Conservation (phyloP, 2,888 invertebrate species). For the Phyto melanocephala region DNA sequence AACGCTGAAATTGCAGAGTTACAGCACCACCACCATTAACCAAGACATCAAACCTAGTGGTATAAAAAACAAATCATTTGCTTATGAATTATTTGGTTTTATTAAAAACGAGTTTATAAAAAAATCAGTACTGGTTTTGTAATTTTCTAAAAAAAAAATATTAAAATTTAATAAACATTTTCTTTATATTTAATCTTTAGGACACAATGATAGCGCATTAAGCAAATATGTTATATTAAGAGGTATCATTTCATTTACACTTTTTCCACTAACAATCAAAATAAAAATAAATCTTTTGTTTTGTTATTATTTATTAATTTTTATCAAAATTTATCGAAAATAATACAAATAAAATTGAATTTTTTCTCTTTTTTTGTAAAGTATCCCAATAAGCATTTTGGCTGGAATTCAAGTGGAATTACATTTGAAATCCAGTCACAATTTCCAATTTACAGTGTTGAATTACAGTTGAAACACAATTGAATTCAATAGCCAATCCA, state of each 20-base stretch:
- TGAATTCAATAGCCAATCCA: no score
- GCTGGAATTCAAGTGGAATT: no score
- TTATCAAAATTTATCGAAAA: neutral
- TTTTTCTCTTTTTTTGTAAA: neutral
- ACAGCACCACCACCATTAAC: slow-evolving; percentile 99
- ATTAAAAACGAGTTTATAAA: no score
- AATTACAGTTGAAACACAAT: no score
- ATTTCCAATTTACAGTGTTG: no score
- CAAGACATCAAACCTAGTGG: slow-evolving; percentile 95
- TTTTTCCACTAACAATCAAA: neutral
- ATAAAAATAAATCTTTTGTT: neutral
- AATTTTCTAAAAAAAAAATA: neutral
- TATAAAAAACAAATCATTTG: no score
- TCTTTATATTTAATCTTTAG: no score
- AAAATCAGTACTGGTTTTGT: neutral
- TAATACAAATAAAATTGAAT: slow-evolving; percentile 21
- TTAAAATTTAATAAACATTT: no score
- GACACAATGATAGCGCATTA: neutral
- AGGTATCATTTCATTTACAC: neutral
- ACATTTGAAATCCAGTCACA: no score
- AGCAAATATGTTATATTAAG: neutral
- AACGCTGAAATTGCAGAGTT: slow-evolving; percentile 96
- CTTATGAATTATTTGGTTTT: no score
- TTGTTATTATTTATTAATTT: neutral
- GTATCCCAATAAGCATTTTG: no score